Evolutionary conservation across 1,140 invertebrate genomes (phyloP).

Genomic region (Magallana angulata): DNA sequence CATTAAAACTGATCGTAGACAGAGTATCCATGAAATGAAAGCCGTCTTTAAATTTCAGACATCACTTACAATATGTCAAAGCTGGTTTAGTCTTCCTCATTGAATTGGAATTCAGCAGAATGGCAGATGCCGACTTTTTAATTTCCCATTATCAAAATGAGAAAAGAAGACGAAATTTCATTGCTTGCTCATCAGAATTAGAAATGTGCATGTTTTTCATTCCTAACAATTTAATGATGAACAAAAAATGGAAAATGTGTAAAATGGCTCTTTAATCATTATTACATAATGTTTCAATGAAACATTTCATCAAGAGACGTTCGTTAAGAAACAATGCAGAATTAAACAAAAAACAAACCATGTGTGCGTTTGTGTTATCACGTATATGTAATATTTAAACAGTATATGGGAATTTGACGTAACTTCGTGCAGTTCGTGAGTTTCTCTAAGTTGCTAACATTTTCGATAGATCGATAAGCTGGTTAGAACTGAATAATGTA

Average conservation of each 20-base stretch:
- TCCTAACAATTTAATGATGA: not conserved
- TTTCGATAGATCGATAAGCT: no score
- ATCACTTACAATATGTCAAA: conserved; percentile 32
- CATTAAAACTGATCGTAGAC: conserved; percentile 16
- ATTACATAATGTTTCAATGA: not conserved
- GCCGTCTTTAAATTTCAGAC: not conserved
- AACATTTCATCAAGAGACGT: not conserved
- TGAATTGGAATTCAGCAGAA: not conserved
- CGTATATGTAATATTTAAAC: no score
- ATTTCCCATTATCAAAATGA: conserved; percentile 19
- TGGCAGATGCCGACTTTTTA: conserved; percentile 6
- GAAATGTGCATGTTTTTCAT: not conserved
- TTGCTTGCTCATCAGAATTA: not conserved
- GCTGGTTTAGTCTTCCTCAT: conserved; percentile 10
- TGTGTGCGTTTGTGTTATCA: no score
- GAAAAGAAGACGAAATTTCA: not conserved
- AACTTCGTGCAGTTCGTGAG: no score
- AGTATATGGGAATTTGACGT: no score
- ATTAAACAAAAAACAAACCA: no score
- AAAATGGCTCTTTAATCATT: not conserved
- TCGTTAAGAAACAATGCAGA: no score
- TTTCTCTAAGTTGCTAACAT: no score
- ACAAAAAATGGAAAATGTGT: not conserved
- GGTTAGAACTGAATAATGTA: no score
- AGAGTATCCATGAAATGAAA: conserved; percentile 19